A percentile compares a stretch with the other conserved stretches of the same genome.
phyloP scores from a whole-genome alignment of 1,140 invertebrate species.

The Bathynomus jamesi region DNA sequence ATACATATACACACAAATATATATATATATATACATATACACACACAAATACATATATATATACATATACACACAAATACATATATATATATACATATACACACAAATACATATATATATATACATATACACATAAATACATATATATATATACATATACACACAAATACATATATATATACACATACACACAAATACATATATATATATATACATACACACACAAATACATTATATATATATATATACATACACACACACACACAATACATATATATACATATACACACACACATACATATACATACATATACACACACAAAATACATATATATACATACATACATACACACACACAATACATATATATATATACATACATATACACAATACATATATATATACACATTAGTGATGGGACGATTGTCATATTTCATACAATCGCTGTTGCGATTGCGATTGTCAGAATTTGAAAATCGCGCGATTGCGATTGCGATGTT shows the following conservation, averaged over 20 bases:
- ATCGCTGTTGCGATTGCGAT: no score
- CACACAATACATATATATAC: neutral
- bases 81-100: neutral
- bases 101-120: neutral
- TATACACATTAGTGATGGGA: neutral
- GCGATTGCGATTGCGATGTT: no score
- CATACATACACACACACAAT: neutral
- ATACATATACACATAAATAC: neutral
- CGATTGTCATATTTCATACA: neutral
- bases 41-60: neutral
- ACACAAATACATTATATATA: neutral
- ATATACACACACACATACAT: constrained; percentile 1
- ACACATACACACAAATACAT: neutral
- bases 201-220: neutral
- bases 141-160: neutral
- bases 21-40: constrained; percentile 2
- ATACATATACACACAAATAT: neutral
- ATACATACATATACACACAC: neutral
- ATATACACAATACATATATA: neutral
- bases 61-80: neutral
- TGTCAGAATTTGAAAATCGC: no score
- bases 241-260: neutral
- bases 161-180: neutral
- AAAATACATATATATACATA: neutral
- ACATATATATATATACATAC: neutral